Base-by-base conservation (phyloP, 2,888 invertebrate species). In the Cetonia aurata region DNA sequence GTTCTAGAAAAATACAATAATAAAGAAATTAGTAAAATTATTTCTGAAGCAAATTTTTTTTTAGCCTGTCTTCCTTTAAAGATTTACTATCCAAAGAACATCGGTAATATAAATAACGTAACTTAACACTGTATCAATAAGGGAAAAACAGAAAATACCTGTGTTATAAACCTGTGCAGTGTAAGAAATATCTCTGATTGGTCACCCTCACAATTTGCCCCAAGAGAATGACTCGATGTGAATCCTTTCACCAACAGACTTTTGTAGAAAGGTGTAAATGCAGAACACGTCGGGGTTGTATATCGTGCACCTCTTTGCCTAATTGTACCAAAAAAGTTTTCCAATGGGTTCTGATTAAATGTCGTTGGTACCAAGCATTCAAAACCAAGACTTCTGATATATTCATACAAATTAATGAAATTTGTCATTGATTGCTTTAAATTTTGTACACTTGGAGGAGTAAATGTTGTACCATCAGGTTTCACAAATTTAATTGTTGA, bases 231-330 rank as follows among this genome's bases (percentile, higher is more conserved):
- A n/a, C 48, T 12, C 0, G 73, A 50, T 52, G 65, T 53, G 48
- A 74, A 74, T 44, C 74, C 75, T 41, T 74, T 75, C 8, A 76
- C n/a, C 15, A 75, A 17, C 50, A 75, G 67, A 3, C 65, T 59
- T 69, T 74, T 76, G 59, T 68, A 71, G 6, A 33, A 41, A 6
- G 56, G 52, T n/a, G 17, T 25, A 37, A 37, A 56, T 56, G 19
- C 41, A 3, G 41, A 31, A 10, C 33, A 31, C 31, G 57, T 55
- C 13, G 73, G 74, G 33, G 69, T 68, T n/a, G 70, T 69, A 33
- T 72, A 72, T 19, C 74, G 31, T 15, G 25, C 71, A 17, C 74
- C 75, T 33, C 73, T 72, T 17, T 53, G 57, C 33, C 74, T 37
- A 10, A 74, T 65, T 42, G 44, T 37, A 3, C 71, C 67, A 46